A percentile compares a stretch with the other conserved stretches of the same genome.
Evolutionary conservation across 2,888 invertebrate genomes (phyloP).

Genomic region (Drosophila fulvimacula): DNA sequence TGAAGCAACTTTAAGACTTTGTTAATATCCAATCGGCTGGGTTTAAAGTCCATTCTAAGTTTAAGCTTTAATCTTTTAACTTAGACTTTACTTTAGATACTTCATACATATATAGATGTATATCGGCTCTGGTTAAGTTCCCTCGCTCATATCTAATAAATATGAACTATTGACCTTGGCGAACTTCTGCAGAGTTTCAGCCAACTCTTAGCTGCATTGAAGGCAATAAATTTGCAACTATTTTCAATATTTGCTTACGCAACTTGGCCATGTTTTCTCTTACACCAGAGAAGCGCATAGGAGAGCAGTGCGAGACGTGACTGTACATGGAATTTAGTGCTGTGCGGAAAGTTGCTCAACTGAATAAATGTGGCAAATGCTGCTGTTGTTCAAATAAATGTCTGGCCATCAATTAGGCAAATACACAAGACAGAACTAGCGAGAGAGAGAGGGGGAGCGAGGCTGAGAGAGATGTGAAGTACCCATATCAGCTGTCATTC

Average conservation of each 20-base stretch:
- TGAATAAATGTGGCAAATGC: constrained; percentile 44
- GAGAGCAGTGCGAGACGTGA: constrained; percentile 12
- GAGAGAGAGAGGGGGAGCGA: not conserved
- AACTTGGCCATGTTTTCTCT: not conserved
- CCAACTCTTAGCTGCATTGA: not conserved
- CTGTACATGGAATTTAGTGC: constrained; percentile 23
- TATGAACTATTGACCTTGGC: not conserved
- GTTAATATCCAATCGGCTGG: too few relatives aligned
- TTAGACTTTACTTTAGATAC: not conserved
- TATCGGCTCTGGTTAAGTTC: not conserved
- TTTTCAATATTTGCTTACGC: constrained; percentile 4
- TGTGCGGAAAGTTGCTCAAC: constrained; percentile 16
- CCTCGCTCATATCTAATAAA: not conserved
- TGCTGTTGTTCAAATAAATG: constrained; percentile 39
- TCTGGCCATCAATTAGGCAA: constrained; percentile 52
- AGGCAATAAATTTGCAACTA: not conserved
- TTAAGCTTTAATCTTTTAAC: not conserved
- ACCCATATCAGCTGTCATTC: constrained; percentile 48
- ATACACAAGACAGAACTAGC: not conserved
- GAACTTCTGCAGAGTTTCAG: not conserved
- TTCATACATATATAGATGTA: not conserved
- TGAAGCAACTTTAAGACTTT: too few relatives aligned
- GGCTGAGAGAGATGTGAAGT: not conserved
- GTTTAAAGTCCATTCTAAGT: not conserved
- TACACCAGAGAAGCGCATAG: constrained; percentile 17